phyloP scores from a whole-genome alignment of 1,140 invertebrate genomes.

The Musca vetustissima region DNA sequence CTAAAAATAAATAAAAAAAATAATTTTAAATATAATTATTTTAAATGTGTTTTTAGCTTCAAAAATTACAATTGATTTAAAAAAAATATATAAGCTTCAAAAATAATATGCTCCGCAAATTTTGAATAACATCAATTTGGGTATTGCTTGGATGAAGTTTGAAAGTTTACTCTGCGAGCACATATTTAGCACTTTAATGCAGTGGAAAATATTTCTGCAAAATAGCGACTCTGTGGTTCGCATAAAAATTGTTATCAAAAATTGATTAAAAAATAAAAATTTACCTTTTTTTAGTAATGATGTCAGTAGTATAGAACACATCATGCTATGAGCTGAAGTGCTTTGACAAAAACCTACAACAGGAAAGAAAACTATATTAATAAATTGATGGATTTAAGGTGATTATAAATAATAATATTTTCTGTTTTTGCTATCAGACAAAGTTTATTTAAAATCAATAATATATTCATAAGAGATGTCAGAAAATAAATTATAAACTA shows the following conservation, averaged over 20 bases:
- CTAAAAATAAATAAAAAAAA: too few species aligned
- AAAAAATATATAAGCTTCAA: slow-evolving; percentile 41
- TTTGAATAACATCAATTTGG: slow-evolving; percentile 38
- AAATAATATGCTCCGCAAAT: slow-evolving; percentile 53
- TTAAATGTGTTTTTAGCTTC: too few species aligned
- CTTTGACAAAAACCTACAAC: background rate
- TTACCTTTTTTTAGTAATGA: too few species aligned
- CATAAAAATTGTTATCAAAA: background rate
- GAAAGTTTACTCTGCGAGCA: slow-evolving; percentile 44
- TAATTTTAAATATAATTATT: too few species aligned
- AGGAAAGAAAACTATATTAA: background rate
- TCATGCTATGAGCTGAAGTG: too few species aligned
- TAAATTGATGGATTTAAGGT: background rate
- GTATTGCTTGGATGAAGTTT: slow-evolving; percentile 52
- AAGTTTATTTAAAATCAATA: background rate
- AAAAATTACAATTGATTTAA: too few species aligned
- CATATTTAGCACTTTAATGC: slow-evolving; percentile 54
- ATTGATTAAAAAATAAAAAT: too few species aligned
- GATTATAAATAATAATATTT: background rate
- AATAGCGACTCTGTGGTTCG: slow-evolving; percentile 41
- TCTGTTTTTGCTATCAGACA: background rate
- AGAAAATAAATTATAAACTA: background rate
- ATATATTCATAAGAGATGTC: background rate
- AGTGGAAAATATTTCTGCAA: slow-evolving; percentile 38
- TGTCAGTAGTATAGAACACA: too few species aligned